A percentile compares a stretch with the other conserved stretches of the same genome.
These are phyloP conservation scores for Bradysia coprophila DNA, from an alignment of 1,140 invertebrate genomes.

Conservation along the genomic window DNA sequence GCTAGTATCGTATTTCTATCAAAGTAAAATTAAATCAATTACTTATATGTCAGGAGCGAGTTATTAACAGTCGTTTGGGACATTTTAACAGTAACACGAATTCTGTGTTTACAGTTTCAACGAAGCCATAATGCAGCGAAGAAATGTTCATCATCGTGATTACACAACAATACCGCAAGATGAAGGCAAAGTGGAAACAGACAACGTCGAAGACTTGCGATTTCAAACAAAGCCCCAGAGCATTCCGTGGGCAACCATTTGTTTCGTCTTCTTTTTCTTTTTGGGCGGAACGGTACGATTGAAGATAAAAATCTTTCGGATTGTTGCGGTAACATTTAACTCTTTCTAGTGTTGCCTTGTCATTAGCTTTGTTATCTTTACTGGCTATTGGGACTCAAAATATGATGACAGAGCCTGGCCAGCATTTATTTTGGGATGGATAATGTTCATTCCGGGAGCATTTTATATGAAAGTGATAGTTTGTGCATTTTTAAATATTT, in stretches of 20 bases:
- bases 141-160: background rate
- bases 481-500: background rate
- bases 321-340: background rate
- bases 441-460: background rate
- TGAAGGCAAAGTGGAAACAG: no score
- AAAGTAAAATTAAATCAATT: no score
- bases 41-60: no score
- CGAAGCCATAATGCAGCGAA: background rate
- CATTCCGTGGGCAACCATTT: background rate
- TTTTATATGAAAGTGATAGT: background rate
- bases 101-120: background rate
- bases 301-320: background rate
- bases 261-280: background rate
- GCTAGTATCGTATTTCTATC: no score
- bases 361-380: background rate
- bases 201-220: background rate
- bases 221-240: background rate
- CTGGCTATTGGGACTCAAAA: background rate
- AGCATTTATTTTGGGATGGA: background rate
- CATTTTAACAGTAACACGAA: background rate
- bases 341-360: background rate
- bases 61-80: no score
- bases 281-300: background rate
- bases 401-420: background rate
- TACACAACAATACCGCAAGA: no score